phyloP scores from a whole-genome alignment of 2,113 vertebrate species.

The Nyctereutes procyonoides region DNA sequence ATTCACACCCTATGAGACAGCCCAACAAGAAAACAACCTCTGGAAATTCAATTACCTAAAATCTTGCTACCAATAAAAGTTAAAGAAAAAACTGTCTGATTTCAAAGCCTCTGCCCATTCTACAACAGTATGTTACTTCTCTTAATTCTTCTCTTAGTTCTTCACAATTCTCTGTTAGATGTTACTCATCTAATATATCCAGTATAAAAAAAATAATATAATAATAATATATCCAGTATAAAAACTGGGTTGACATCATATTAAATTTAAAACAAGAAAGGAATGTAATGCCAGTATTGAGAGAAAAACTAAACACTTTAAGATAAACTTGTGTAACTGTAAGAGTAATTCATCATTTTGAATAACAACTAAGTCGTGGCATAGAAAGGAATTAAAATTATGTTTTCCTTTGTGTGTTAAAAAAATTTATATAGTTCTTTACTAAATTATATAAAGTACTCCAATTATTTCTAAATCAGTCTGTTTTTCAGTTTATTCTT shows the following conservation, averaged over 20 bases:
- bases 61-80: background rate
- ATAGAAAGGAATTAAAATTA: conserved; percentile 35
- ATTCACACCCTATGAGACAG: background rate
- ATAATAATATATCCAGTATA: background rate
- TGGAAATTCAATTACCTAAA: background rate
- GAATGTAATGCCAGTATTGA: background rate
- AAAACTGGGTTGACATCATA: background rate
- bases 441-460: background rate
- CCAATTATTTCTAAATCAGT: conserved; percentile 1
- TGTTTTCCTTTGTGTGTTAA: background rate
- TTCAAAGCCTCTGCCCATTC: conserved; percentile 8
- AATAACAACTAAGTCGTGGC: background rate
- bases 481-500: conserved; percentile 28
- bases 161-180: too few species aligned
- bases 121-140: background rate
- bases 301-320: background rate
- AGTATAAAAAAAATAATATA: background rate
- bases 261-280: conserved; percentile 6
- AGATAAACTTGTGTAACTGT: background rate
- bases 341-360: conserved; percentile 9
- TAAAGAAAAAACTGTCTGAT: background rate
- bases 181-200: background rate
- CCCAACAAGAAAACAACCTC: background rate
- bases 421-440: background rate
- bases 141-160: background rate